phyloP scores from a whole-genome alignment of 2,797 vertebrate genomes.

The Coluber constrictor region DNA sequence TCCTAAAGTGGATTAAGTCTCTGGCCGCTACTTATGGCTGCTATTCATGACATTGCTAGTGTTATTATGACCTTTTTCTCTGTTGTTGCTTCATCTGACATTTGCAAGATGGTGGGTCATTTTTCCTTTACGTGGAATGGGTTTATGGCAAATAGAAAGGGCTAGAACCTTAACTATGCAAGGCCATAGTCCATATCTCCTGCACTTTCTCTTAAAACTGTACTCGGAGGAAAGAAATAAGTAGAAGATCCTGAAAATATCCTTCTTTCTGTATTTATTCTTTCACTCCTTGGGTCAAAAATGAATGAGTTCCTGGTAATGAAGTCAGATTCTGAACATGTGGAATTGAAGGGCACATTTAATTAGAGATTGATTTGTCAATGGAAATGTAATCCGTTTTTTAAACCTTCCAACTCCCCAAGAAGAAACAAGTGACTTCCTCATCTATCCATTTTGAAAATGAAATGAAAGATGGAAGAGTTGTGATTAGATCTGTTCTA shows the following conservation, averaged over 20 bases:
- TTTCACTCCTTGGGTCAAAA: background rate
- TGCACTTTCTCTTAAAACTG: background rate
- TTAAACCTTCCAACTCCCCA: background rate
- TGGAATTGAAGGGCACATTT: background rate
- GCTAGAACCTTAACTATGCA: conserved; percentile 16
- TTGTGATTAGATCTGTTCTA: background rate
- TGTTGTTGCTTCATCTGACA: conserved; percentile 58
- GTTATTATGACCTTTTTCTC: conserved; percentile 63
- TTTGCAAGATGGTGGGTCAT: conserved; percentile 46
- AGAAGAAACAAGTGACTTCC: background rate
- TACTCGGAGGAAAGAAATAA: background rate
- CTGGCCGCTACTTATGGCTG: conserved; percentile 68
- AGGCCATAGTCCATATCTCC: background rate
- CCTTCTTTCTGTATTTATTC: background rate
- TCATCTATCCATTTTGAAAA: background rate
- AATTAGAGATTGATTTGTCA: background rate
- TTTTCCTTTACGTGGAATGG: conserved; percentile 35
- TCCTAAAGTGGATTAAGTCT: conserved; percentile 58
- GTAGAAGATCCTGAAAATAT: background rate
- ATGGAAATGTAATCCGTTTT: background rate
- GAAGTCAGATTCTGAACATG: background rate
- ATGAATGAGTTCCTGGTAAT: background rate
- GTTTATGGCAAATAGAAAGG: conserved; percentile 41
- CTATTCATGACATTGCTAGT: conserved; percentile 62
- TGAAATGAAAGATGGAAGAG: background rate